These are phyloP conservation scores for Pterophyllum scalare DNA, from an alignment of 2,113 vertebrate species.

Conservation along the genomic window DNA sequence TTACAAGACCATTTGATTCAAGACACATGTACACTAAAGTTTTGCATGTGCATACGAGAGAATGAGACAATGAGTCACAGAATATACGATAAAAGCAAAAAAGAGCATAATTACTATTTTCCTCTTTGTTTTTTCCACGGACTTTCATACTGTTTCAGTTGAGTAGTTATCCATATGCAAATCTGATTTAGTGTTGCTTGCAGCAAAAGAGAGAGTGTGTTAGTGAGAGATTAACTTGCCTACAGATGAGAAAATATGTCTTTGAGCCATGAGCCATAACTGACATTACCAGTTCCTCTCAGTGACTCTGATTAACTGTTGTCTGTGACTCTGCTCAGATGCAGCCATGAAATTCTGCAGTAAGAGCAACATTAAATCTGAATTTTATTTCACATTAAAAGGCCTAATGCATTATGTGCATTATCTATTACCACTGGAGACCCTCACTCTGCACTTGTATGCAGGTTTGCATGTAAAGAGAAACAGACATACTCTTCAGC, in stretches of 20 bases:
- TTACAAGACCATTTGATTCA: not conserved
- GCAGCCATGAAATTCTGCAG: constrained; percentile 18
- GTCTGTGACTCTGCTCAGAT: constrained; percentile 26
- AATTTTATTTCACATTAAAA: constrained; percentile 35
- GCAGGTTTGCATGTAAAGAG: not conserved
- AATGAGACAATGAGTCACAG: not conserved
- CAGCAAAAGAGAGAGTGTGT: constrained; percentile 45
- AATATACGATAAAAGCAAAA: constrained; percentile 4
- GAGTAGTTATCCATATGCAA: constrained; percentile 54
- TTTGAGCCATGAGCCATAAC: constrained; percentile 61
- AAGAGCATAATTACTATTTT: constrained; percentile 7
- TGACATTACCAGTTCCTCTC: constrained; percentile 61
- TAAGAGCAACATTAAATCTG: constrained; percentile 35
- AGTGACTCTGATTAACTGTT: constrained; percentile 57
- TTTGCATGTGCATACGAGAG: not conserved
- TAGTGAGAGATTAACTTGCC: constrained; percentile 42
- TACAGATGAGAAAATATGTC: constrained; percentile 61
- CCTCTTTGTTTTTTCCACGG: constrained; percentile 18
- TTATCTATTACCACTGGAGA: not conserved
- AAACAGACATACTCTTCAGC: not conserved
- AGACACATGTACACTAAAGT: not conserved
- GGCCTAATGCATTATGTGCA: not conserved
- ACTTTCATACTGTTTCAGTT: constrained; percentile 39
- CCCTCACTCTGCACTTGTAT: not conserved
- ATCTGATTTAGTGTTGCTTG: constrained; percentile 64